Percentiles rank a stretch among this genome's conserved stretches.
phyloP scores from a whole-genome alignment of 2,113 vertebrate genomes.

The Copsychus sechellarum region DNA sequence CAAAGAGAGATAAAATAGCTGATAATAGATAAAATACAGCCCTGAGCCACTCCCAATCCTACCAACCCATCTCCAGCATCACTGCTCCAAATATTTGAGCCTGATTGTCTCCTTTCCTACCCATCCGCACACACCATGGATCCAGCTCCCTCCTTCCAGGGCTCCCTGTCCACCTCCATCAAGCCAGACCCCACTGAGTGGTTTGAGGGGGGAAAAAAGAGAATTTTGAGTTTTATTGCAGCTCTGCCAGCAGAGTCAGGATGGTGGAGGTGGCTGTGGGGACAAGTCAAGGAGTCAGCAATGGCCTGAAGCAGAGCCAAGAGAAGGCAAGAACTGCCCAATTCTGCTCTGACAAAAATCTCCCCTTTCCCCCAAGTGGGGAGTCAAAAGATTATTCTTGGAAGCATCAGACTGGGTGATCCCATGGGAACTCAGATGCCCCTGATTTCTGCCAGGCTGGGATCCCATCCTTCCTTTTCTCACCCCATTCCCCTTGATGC shows the following conservation, averaged over 20 bases:
- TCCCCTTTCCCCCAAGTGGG: background rate
- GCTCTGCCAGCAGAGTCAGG: background rate
- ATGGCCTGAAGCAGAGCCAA: background rate
- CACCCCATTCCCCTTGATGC: background rate
- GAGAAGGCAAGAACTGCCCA: background rate
- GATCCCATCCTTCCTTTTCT: background rate
- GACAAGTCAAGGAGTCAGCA: background rate
- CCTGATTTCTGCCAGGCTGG: background rate
- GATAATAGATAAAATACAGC: background rate
- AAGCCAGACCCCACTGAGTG: fast-evolving
- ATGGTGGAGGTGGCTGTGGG: background rate
- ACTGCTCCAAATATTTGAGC: fast-evolving
- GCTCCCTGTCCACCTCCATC: background rate
- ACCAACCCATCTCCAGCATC: background rate
- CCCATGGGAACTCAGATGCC: background rate
- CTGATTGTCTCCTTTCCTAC: background rate
- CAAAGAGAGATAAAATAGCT: background rate
- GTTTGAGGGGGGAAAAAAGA: background rate
- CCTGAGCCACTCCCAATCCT: background rate
- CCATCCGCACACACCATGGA: background rate
- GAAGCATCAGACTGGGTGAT: background rate
- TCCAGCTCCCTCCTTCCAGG: background rate
- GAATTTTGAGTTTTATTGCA: fast-evolving
- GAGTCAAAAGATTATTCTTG: background rate
- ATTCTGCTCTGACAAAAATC: background rate